Evolutionary conservation across 2,113 vertebrate genomes (phyloP), one percentile per base, ranked within the genome.

Genomic region (Ranitomeya variabilis): DNA sequence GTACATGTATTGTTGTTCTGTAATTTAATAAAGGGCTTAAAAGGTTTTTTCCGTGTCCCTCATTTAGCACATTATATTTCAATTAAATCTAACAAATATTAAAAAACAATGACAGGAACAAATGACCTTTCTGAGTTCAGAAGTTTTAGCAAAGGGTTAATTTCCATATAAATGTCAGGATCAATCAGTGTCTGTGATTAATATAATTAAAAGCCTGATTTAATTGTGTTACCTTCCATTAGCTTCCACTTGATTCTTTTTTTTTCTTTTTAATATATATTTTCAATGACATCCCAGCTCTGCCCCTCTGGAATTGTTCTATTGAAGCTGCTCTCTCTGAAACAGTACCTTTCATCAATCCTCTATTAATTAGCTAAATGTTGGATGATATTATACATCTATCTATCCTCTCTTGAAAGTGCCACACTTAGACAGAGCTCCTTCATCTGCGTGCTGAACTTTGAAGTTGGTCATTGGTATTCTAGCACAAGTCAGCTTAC

Each of bases 361-460:
- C 93, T 89, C 91, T 93, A 96, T 95, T 95, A 96, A 96, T 96
- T 96, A 96, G 95, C 95, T 94, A 95, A 96, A 96, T 94, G 94
- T 93, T 54, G 82, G 91, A 93, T 92, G 3, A 11, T 92, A 93
- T 95, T 94, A 91, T 91, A 89, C 91, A 92, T 93, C 57, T 77
- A 78, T 92, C 91, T 85, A 60, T 94, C 91, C 73, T 45, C 86
- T 90, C 3, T 9, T 87, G 91, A 73, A 15, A 12, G 91, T 60
- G 86, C 90, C 85, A n/a, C 90, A 92, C 86, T 54, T 76, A 92
- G 90, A 90, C 90, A 81, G 91, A 92, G 91, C 91, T 92, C 64
- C 60, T 11, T 1, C 3, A 89, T 91, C 91, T 89, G 88, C 91
- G 21, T 51, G 90, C 91, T 90, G 83, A 85, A 90, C 90, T 77